Evolutionary conservation across 2,113 vertebrate species (phyloP).

Genomic region (Panthera uncia): DNA sequence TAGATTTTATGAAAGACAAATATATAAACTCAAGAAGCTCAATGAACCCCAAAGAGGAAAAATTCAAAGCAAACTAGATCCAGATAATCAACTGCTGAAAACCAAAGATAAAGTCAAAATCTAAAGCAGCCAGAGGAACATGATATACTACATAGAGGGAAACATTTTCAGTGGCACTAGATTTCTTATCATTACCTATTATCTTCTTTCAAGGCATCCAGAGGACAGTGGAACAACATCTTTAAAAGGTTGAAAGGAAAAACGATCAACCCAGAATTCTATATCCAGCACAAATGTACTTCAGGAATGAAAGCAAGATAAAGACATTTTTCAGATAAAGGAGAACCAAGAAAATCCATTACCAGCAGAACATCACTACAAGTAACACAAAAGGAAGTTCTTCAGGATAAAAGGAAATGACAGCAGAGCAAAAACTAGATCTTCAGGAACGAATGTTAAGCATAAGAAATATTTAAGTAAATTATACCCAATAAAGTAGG

Average conservation of each 20-base stretch:
- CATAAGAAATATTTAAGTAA: background rate
- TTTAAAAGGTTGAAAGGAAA: background rate
- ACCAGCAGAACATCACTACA: background rate
- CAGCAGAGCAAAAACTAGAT: background rate
- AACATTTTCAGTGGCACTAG: background rate
- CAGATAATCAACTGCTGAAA: background rate
- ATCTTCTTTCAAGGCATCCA: background rate
- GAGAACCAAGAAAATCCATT: background rate
- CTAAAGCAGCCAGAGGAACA: conserved; percentile 13
- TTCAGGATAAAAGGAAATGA: background rate
- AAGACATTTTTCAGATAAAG: background rate
- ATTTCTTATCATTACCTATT: background rate
- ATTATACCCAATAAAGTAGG: background rate
- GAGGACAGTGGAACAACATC: background rate
- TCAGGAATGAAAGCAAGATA: background rate
- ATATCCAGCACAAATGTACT: conserved; percentile 21
- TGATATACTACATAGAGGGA: background rate
- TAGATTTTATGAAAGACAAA: background rate
- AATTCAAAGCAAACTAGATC: background rate
- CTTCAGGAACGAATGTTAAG: background rate
- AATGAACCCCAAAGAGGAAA: background rate
- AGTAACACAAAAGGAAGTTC: background rate
- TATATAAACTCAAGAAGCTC: background rate
- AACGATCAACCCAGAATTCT: background rate
- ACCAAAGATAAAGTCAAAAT: background rate